Evolutionary conservation across 2,113 vertebrate species (phyloP), one percentile per base, ranked within the genome.

Genomic region (Polypterus senegalus): DNA sequence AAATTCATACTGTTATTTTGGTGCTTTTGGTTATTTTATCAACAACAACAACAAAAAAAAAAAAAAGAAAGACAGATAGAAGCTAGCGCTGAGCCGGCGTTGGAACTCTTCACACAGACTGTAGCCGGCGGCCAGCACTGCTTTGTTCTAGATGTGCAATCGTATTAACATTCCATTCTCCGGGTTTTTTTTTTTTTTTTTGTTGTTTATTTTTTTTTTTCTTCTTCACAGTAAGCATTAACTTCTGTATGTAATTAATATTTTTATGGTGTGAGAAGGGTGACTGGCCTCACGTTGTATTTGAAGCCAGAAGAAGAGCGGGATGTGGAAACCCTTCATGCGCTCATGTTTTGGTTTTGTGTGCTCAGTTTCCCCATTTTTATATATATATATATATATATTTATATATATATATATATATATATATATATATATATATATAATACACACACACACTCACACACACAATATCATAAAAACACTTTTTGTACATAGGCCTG

Each of bases 1-100:
- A 92, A 92, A 91, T 86, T 86, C 88, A 85, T 84, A 76, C 81
- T 84, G 81, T 88, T 90, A 84, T 89, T 91, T 92, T 97, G 93
- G 93, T 97, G 94, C 94, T 97, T 89, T 94, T 93, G 88, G 85
- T 87, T 90, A 88, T 81, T 91, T 92, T 92, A 91, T 90, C 88
- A 89, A 90, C 79, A 71, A 78, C 79, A 76, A 76, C 73, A 70
- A 71, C 71, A 91, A 89, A 82, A 74, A 56, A 54, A 67, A 76
- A 78, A 77, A 69, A 65, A 66, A 61, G 2, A 27, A 27, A 27
- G 2, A 27, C 1, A 27, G 27, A 27, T 2, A 27, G 2, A 27
- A 27, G 27, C 27, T 27, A 27, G 27, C 27, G 27, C 27, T 27
- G 27, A 27, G 86, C 84, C 77, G 85, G 78, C 71, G 83, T 85